Conservation (phyloP, 2,113 vertebrate genomes). For the Rhadina sibilatrix region DNA sequence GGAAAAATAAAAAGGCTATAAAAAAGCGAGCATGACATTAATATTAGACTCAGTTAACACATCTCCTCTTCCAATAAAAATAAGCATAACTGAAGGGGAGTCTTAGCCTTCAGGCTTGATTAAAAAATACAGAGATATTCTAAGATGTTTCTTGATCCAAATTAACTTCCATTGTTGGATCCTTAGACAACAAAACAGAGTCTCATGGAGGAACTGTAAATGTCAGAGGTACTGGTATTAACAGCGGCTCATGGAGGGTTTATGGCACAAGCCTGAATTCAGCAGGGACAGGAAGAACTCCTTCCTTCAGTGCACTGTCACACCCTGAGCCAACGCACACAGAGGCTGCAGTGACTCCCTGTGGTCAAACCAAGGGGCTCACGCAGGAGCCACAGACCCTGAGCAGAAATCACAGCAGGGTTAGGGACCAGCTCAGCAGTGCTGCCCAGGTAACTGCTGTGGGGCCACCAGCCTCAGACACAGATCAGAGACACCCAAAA, state of each 20-base stretch:
- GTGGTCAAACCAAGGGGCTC: not conserved
- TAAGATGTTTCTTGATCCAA: constrained; percentile 6
- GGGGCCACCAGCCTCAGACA: not conserved
- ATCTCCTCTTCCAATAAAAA: not conserved
- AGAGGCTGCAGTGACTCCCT: constrained; percentile 12
- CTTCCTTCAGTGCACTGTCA: not conserved
- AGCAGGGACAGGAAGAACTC: not conserved
- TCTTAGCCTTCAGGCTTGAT: not conserved
- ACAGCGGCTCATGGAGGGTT: not conserved
- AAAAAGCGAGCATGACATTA: not conserved
- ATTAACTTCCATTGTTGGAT: not conserved
- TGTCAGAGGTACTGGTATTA: not conserved
- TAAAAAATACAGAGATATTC: constrained; percentile 7
- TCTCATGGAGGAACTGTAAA: not conserved
- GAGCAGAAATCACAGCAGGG: not conserved
- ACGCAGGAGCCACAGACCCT: not conserved
- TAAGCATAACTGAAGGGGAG: not conserved
- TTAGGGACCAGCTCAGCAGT: not conserved
- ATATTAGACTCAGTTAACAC: not conserved
- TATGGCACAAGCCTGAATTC: not conserved
- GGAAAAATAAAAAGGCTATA: not conserved
- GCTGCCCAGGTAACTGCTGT: not conserved
- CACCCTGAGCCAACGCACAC: not conserved
- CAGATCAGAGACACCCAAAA: not conserved
- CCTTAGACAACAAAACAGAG: not conserved